A percentile compares a stretch with the other conserved stretches of the same genome.
Evolutionary conservation across 2,797 vertebrate species (phyloP).

Genomic region (Eleutherodactylus coqui): DNA sequence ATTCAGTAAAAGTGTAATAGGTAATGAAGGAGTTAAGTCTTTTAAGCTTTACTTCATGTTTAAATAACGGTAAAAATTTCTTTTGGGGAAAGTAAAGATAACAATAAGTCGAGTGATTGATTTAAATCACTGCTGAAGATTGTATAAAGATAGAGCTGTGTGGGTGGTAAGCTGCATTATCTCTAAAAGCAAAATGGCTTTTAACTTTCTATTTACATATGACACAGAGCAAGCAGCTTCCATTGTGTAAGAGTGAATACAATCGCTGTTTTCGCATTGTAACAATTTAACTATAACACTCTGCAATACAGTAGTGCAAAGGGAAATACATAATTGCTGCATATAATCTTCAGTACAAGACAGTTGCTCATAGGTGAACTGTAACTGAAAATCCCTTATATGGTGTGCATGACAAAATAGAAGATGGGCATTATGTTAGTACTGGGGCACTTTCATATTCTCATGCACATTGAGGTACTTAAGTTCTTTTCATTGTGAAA

Average conservation of each 20-base stretch:
- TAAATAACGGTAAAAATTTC: constrained; percentile 33
- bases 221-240: constrained; percentile 53
- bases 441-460: not conserved
- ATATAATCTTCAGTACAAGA: not conserved
- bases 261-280: constrained; percentile 44
- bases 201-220: constrained; percentile 61
- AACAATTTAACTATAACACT: constrained; percentile 45
- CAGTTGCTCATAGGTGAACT: not conserved
- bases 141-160: constrained; percentile 59
- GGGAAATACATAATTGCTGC: not conserved
- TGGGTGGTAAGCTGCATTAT: constrained; percentile 59
- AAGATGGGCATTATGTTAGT: not conserved
- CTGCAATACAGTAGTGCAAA: not conserved
- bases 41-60: constrained; percentile 12
- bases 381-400: not conserved
- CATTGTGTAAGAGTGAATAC: constrained; percentile 36
- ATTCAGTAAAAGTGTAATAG: not conserved
- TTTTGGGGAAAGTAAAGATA: constrained; percentile 45
- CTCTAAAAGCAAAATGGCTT: constrained; percentile 62
- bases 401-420: not conserved
- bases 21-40: constrained; percentile 31
- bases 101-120: constrained; percentile 60
- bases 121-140: constrained; percentile 54
- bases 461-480: not conserved
- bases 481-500: not conserved